Percentiles rank a stretch among this genome's conserved stretches.
These are phyloP conservation scores for Picus viridis DNA, from an alignment of 2,797 vertebrate species.

Conservation along the genomic window DNA sequence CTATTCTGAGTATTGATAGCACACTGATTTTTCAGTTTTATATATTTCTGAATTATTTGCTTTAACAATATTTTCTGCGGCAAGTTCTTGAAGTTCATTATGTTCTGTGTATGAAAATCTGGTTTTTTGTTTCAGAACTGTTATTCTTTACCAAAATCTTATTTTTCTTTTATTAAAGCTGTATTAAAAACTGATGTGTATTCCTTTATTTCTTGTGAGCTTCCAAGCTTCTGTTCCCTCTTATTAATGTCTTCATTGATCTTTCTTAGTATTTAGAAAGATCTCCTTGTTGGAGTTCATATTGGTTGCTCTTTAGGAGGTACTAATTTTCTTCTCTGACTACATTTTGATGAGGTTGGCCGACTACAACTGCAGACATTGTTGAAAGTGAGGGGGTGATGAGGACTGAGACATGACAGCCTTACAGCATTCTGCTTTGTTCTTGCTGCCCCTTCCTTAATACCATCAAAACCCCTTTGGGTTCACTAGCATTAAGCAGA, in stretches of 20 bases:
- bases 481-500: neutral
- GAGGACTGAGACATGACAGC: neutral
- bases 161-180: neutral
- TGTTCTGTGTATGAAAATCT: neutral
- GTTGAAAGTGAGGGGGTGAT: neutral
- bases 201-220: neutral
- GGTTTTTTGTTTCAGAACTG: neutral
- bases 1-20: neutral
- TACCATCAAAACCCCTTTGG: neutral
- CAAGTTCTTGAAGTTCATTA: neutral
- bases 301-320: neutral
- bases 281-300: neutral
- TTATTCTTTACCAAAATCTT: neutral
- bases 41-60: neutral
- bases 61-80: neutral
- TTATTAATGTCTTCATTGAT: slow-evolving; percentile 13
- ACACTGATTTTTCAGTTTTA: neutral
- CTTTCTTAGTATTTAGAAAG: neutral
- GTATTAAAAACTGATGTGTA: neutral
- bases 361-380: neutral
- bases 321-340: neutral
- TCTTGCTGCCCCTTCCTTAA: neutral
- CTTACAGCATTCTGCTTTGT: neutral
- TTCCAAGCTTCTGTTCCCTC: neutral
- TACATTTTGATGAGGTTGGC: neutral